Conservation (phyloP, 1,140 invertebrate genomes). For the Hyphantria cunea region DNA sequence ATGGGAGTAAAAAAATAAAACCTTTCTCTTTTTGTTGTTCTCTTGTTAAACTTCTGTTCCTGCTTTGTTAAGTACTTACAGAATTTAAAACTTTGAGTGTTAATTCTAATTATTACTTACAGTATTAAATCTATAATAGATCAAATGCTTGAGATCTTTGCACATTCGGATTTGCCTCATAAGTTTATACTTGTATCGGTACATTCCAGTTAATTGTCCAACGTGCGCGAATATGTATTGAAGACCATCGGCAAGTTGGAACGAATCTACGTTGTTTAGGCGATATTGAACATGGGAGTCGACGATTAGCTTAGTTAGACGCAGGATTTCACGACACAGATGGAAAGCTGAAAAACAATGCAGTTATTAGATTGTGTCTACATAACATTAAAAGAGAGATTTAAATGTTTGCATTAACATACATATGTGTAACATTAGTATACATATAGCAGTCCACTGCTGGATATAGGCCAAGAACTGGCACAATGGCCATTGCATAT, state of each 20-base stretch:
- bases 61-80: too few species aligned
- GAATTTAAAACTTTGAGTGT: background rate
- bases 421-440: too few species aligned
- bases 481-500: too few species aligned
- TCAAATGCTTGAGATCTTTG: slow-evolving; percentile 99
- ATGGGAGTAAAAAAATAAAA: too few species aligned
- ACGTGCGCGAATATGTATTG: slow-evolving; percentile 99
- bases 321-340: slow-evolving; percentile 98
- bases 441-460: too few species aligned
- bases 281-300: slow-evolving; percentile 99
- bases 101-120: slow-evolving; percentile 80
- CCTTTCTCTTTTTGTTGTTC: too few species aligned
- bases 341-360: slow-evolving; percentile 91
- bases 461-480: too few species aligned
- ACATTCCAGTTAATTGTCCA: slow-evolving; percentile 99
- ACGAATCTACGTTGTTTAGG: slow-evolving; percentile 99
- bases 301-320: slow-evolving; percentile 98
- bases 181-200: slow-evolving; percentile 99
- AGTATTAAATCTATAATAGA: slow-evolving; percentile 99
- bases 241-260: slow-evolving; percentile 98
- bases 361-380: too few species aligned
- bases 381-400: background rate
- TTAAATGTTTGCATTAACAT: too few species aligned
- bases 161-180: slow-evolving; percentile 99
- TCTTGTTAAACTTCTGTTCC: too few species aligned